Base-by-base conservation (phyloP, 2,113 vertebrate species). In the Prunella himalayana region DNA sequence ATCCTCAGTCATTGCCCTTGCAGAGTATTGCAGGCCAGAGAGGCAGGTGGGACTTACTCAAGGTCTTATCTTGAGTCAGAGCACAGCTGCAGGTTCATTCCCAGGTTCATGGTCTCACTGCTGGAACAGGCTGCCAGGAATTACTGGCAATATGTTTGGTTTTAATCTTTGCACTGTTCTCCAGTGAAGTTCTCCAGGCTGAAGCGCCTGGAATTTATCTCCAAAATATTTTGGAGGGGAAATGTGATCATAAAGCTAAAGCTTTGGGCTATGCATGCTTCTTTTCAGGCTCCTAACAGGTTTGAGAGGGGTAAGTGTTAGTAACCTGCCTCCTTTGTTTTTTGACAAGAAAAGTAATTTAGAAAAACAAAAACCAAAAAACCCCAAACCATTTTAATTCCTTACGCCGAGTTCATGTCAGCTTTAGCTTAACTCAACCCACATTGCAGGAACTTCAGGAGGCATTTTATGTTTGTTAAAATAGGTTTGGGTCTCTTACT, bases 131-230 rank as follows among this genome's bases (percentile, higher is more conserved):
- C 90, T 92, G 90, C 61, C 81, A 37, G 28, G 65, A 90, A 54
- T 85, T 85, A 64, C 84, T 66, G 75, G 66, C 33, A 69, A 30
- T 59, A 20, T 1, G 54, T 70, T 92, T 89, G 81, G 8, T 91
- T 96, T 95, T 90, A 91, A 95, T 96, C 92, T 96, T 95, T 95
- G 92, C 92, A 87, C 97, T 98, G 96, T 96, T 98, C 97, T 98
- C 89, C 96, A 94, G 97, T 96, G 97, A 92, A 89, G 76, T 98
- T 90, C 79, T 98, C 94, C 96, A 95, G 97, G 97, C 97, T 96
- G 97, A 94, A 89, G 82, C 95, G 96, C 97, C 97, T 98, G 98
- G 98, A 98, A 98, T 97, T 97, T 98, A 95, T 97, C 98, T 97
- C 97, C 94, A 96, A 97, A 95, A 80, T 97, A 97, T 96, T 97